A percentile compares a stretch with the other conserved stretches of the same genome.
Conservation (phyloP, 2,888 invertebrate species). For the Cylindroiulus punctatus region DNA sequence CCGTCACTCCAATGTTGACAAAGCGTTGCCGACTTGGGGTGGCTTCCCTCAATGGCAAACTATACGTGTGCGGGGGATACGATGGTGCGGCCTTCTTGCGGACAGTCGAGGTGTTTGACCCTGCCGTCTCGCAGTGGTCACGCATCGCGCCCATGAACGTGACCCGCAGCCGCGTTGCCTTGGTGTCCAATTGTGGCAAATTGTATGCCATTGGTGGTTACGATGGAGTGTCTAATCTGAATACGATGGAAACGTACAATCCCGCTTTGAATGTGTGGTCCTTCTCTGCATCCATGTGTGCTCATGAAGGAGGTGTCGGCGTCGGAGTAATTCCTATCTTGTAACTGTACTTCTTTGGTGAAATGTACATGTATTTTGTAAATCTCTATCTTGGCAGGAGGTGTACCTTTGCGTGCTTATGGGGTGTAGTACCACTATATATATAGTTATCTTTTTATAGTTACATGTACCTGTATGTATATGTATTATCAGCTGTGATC, state of each 20-base stretch:
- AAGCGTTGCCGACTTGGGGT: constrained; percentile 85
- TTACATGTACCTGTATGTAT: too few species aligned
- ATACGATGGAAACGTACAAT: constrained; percentile 86
- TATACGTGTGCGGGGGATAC: constrained; percentile 86
- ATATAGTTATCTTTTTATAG: too few species aligned
- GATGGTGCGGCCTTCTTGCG: constrained; percentile 85
- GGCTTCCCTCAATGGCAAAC: constrained; percentile 80
- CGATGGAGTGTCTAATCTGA: constrained; percentile 79
- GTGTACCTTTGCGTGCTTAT: too few species aligned
- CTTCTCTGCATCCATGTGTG: constrained; percentile 80
- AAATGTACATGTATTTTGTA: neutral
- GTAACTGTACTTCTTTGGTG: constrained; percentile 53
- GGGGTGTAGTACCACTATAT: too few species aligned
- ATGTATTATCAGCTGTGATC: too few species aligned
- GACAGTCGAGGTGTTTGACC: constrained; percentile 84
- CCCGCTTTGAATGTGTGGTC: constrained; percentile 78
- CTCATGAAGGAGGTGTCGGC: constrained; percentile 90
- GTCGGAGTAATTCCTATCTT: constrained; percentile 78
- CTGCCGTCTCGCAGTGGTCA: constrained; percentile 79
- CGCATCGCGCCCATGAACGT: constrained; percentile 83
- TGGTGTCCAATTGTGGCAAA: constrained; percentile 85
- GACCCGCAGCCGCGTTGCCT: constrained; percentile 81
- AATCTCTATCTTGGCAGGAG: neutral
- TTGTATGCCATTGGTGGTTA: constrained; percentile 83
- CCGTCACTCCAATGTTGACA: constrained; percentile 81